Conservation (phyloP, 37 sponge, comb jelly and placozoan species). For the Spongia lamella region DNA sequence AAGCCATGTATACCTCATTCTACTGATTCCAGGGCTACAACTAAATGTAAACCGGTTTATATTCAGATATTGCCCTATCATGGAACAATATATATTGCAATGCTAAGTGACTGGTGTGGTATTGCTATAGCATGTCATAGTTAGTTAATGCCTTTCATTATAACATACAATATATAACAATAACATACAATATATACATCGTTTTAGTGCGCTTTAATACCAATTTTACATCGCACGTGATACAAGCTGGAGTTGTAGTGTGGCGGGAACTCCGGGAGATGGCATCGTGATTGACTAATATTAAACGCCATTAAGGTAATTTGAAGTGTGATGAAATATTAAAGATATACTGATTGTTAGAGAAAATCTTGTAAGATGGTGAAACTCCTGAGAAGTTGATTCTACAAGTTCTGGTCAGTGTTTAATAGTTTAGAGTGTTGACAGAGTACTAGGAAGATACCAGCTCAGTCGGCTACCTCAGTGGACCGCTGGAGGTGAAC, state of each 20-base stretch:
- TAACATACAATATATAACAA: too few relatives aligned
- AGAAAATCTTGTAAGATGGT: constrained; percentile 43
- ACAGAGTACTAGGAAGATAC: constrained; percentile 71
- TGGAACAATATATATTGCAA: too few relatives aligned
- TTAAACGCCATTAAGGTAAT: not conserved
- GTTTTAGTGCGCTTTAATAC: constrained; percentile 53
- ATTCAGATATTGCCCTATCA: too few relatives aligned
- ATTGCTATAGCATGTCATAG: too few relatives aligned
- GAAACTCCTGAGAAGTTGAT: constrained; percentile 30
- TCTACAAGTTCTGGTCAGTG: constrained; percentile 67
- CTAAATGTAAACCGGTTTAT: too few relatives aligned
- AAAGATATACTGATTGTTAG: not conserved
- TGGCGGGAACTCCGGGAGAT: constrained; percentile 6
- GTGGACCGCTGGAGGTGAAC: too few relatives aligned
- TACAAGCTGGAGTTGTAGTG: not conserved
- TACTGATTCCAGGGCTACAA: too few relatives aligned
- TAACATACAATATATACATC: too few relatives aligned
- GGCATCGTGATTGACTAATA: not conserved
- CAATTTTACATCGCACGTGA: constrained; percentile 24
- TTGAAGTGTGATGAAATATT: too few relatives aligned
- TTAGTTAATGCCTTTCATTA: too few relatives aligned
- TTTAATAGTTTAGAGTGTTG: not conserved
- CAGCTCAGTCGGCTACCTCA: not conserved
- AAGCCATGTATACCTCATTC: too few relatives aligned
- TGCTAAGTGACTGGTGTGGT: too few relatives aligned